phyloP scores from a whole-genome alignment of 2,888 invertebrate genomes.

The Elegia similella region DNA sequence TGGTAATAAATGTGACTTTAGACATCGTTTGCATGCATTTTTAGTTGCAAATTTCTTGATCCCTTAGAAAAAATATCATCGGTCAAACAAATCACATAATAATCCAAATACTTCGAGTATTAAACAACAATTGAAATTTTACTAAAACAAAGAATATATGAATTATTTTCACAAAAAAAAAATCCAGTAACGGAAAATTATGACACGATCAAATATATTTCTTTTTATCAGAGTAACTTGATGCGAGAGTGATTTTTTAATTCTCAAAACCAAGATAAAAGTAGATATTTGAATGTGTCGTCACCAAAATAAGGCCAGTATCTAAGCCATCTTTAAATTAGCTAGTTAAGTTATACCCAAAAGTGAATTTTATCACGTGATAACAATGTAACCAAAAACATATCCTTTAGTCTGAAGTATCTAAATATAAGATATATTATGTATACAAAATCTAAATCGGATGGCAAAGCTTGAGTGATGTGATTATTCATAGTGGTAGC shows the following conservation, averaged over 20 bases:
- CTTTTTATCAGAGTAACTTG: too few species aligned
- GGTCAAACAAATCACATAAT: not conserved
- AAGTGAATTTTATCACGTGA: constrained; percentile 48
- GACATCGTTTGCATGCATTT: constrained; percentile 39
- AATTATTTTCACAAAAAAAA: too few species aligned
- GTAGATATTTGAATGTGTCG: not conserved
- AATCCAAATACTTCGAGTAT: too few species aligned
- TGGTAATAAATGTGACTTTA: constrained; percentile 79
- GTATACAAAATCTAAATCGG: constrained; percentile 15
- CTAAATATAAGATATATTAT: constrained; percentile 45
- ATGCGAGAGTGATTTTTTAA: too few species aligned
- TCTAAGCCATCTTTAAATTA: not conserved
- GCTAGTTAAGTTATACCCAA: not conserved
- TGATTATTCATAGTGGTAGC: not conserved
- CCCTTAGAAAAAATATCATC: not conserved
- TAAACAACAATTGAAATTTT: too few species aligned
- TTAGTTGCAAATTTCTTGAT: constrained; percentile 28
- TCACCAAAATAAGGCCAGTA: not conserved
- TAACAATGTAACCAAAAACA: constrained; percentile 72
- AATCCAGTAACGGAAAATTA: too few species aligned
- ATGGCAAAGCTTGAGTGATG: constrained; percentile 14
- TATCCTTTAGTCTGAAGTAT: constrained; percentile 72
- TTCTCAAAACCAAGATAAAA: not conserved
- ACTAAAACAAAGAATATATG: too few species aligned
- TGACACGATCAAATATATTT: too few species aligned